Evolutionary conservation across 2,797 vertebrate genomes (phyloP).

Genomic region (Anguilla megastoma): DNA sequence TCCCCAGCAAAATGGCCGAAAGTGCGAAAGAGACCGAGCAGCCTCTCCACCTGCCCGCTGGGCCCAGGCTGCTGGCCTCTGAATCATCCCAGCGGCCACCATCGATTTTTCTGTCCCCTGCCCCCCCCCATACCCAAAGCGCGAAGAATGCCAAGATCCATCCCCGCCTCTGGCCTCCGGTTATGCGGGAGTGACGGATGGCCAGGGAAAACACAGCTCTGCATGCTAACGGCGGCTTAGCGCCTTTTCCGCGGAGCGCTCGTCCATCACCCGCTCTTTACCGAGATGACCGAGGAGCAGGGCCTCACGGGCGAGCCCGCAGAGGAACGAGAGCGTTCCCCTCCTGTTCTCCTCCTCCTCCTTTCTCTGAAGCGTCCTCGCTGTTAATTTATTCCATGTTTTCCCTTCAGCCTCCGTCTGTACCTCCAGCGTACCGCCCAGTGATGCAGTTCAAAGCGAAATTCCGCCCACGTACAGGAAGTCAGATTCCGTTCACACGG

Average conservation of each 20-base stretch:
- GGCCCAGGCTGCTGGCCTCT: constrained; percentile 41
- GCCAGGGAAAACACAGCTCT: constrained; percentile 52
- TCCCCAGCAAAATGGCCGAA: background rate
- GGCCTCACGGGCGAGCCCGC: background rate
- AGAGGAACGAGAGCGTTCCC: background rate
- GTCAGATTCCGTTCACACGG: background rate
- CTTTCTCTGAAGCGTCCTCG: background rate
- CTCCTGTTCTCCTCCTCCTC: background rate
- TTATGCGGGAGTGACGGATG: constrained; percentile 53
- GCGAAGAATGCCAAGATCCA: constrained; percentile 48
- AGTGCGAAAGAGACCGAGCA: constrained; percentile 37
- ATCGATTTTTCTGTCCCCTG: constrained; percentile 47
- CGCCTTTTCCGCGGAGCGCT: constrained; percentile 41
- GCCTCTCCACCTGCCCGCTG: constrained; percentile 36
- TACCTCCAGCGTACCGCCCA: background rate
- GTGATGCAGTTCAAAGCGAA: background rate
- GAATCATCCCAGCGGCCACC: constrained; percentile 44
- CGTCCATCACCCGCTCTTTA: constrained; percentile 54
- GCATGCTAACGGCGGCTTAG: constrained; percentile 49
- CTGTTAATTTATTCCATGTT: background rate
- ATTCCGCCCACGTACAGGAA: background rate
- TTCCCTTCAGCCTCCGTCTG: background rate
- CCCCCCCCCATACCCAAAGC: background rate
- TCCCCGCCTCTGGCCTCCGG: constrained; percentile 54
- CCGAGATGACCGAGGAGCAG: constrained; percentile 38